Evolutionary conservation across 2,797 vertebrate genomes (phyloP).

Genomic region (Acridotheres tristis): DNA sequence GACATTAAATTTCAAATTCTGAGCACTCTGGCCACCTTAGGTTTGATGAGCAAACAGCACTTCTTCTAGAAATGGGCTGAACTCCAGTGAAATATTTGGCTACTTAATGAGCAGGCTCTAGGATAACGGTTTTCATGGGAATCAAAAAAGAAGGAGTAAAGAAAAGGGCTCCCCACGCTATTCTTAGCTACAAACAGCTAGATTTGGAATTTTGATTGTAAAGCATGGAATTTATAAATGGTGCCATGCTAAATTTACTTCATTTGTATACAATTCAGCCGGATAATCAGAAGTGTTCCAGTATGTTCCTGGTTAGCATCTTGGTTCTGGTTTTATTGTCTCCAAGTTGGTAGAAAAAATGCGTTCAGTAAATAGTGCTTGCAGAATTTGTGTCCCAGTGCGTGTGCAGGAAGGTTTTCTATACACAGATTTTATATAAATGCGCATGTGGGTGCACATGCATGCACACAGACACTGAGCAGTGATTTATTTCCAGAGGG

Average conservation of each 20-base stretch:
- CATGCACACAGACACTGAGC: not conserved
- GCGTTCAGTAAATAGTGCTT: not conserved
- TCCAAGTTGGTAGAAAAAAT: constrained; percentile 43
- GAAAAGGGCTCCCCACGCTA: constrained; percentile 65
- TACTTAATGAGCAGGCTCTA: constrained; percentile 60
- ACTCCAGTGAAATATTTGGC: constrained; percentile 63
- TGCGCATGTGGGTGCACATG: not conserved
- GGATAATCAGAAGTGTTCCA: constrained; percentile 10
- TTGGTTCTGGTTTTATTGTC: constrained; percentile 40
- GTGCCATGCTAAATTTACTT: constrained; percentile 69
- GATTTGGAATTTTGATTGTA: constrained; percentile 71
- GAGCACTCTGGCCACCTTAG: not conserved
- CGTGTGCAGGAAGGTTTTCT: not conserved
- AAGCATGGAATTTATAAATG: constrained; percentile 60
- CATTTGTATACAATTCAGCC: constrained; percentile 38
- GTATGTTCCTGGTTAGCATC: constrained; percentile 47
- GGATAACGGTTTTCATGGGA: constrained; percentile 74
- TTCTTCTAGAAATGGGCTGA: constrained; percentile 67
- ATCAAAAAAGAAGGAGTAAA: constrained; percentile 48
- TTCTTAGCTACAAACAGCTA: constrained; percentile 67
- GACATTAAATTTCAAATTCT: not conserved
- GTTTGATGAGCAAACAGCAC: constrained; percentile 7
- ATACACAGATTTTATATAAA: constrained; percentile 8
- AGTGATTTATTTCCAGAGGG: constrained; percentile 51
- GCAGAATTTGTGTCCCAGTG: constrained; percentile 46